These are phyloP conservation scores for Cephus nigrinus DNA, from an alignment of 2,888 invertebrate genomes.

Conservation along the genomic window DNA sequence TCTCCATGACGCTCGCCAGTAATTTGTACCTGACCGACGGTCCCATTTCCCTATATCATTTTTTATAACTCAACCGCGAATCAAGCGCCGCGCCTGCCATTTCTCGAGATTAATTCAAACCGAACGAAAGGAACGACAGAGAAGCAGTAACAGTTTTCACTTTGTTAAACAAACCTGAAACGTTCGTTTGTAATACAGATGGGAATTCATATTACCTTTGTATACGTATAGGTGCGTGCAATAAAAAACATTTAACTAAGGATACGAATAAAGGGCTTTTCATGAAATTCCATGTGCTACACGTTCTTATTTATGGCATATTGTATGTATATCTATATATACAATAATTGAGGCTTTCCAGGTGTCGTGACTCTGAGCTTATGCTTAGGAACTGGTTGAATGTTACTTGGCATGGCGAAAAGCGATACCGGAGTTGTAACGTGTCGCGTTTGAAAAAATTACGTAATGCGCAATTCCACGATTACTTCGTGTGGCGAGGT, in stretches of 20 bases:
- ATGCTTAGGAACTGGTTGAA: neutral
- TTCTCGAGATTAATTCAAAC: slow-evolving; percentile 24
- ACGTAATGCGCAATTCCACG: neutral
- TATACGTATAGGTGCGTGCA: neutral
- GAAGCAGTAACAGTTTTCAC: slow-evolving; percentile 16
- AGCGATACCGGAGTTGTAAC: neutral
- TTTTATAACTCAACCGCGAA: slow-evolving; percentile 38
- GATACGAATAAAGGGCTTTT: neutral
- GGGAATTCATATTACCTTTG: neutral
- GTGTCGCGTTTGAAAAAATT: neutral
- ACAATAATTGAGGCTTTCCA: neutral
- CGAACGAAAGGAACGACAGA: slow-evolving; percentile 29
- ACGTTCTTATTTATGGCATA: neutral
- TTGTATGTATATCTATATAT: neutral
- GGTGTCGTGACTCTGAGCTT: neutral
- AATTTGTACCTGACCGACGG: slow-evolving; percentile 49
- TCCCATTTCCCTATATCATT: slow-evolving; percentile 41
- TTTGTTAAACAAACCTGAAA: neutral
- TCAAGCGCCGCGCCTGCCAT: slow-evolving; percentile 12
- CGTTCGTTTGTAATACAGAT: neutral
- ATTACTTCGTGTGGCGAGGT: neutral
- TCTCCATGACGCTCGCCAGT: slow-evolving; percentile 35
- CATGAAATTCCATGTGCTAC: neutral
- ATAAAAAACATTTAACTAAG: neutral
- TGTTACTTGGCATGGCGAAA: neutral